A percentile compares a stretch with the other conserved stretches of the same genome.
phyloP scores from a whole-genome alignment of 2,888 invertebrate genomes.

The Hirtodrosophila duncani region DNA sequence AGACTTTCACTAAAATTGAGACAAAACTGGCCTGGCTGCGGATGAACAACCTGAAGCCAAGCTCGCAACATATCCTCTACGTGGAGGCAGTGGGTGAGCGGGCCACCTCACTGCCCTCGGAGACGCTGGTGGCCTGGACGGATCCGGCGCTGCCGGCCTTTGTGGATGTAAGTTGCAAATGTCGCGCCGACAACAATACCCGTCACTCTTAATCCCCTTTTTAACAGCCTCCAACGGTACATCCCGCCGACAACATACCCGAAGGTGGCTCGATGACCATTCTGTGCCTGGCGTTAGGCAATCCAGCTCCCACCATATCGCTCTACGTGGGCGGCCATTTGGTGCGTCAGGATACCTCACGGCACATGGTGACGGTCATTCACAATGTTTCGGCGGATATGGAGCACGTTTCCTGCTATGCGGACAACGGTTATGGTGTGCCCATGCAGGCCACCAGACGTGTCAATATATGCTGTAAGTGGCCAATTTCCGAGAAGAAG shows the following conservation, averaged over 20 bases:
- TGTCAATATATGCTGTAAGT: slow-evolving; percentile 90
- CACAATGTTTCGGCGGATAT: slow-evolving; percentile 91
- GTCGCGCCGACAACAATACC: not conserved
- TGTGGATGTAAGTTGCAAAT: slow-evolving; percentile 84
- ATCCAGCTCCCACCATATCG: slow-evolving; percentile 90
- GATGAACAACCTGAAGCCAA: slow-evolving; percentile 85
- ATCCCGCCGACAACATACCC: slow-evolving; percentile 88
- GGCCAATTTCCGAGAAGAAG: not conserved
- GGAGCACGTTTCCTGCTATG: slow-evolving; percentile 92
- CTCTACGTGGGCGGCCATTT: slow-evolving; percentile 85
- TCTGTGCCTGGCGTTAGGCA: slow-evolving; percentile 90
- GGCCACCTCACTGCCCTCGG: slow-evolving; percentile 87
- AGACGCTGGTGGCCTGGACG: slow-evolving; percentile 91
- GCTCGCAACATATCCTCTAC: slow-evolving; percentile 89
- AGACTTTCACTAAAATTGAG: slow-evolving; percentile 81
- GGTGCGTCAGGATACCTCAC: slow-evolving; percentile 89
- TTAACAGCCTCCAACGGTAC: slow-evolving; percentile 87
- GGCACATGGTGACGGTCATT: slow-evolving; percentile 92
- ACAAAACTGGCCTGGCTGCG: slow-evolving; percentile 86
- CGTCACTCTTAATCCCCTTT: not conserved
- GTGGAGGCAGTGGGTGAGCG: slow-evolving; percentile 84
- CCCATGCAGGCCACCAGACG: slow-evolving; percentile 90
- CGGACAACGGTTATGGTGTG: slow-evolving; percentile 91
- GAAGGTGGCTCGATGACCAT: slow-evolving; percentile 93
- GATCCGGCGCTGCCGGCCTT: slow-evolving; percentile 92